Percentiles rank a stretch among this genome's conserved stretches.
Conservation (phyloP, 2,113 vertebrate species). For the Scophthalmus maximus region DNA sequence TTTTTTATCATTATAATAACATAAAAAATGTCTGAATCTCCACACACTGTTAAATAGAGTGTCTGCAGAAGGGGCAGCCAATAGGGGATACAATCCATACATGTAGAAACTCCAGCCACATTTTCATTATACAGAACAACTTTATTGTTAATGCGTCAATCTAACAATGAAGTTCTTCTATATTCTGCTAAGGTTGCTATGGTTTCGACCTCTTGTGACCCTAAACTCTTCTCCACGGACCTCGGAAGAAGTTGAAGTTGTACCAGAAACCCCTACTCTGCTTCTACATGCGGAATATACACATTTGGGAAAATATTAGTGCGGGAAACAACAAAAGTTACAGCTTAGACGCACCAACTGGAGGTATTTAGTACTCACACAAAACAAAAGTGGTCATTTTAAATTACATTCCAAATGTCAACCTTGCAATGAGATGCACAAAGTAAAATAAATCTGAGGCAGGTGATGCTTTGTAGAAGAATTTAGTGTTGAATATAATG, state of each 20-base stretch:
- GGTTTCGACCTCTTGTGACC: background rate
- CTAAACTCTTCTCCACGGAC: background rate
- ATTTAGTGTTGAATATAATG: background rate
- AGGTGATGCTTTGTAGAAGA: background rate
- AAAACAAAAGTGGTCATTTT: background rate
- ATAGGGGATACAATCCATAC: background rate
- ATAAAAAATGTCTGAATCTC: conserved; percentile 65
- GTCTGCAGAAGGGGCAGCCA: conserved; percentile 1
- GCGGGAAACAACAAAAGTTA: conserved; percentile 9
- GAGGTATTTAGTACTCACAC: background rate
- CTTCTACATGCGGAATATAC: background rate
- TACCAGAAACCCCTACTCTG: background rate
- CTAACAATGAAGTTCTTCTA: background rate
- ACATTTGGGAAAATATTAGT: conserved; percentile 5
- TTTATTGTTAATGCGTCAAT: background rate
- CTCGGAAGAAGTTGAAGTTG: background rate
- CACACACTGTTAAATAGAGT: conserved; percentile 13
- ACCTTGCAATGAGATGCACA: background rate
- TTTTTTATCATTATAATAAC: no score
- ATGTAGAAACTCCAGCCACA: background rate
- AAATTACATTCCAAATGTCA: background rate
- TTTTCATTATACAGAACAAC: background rate
- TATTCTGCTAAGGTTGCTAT: no score
- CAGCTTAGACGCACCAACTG: background rate
- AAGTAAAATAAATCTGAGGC: background rate